Conservation (phyloP, 2,888 invertebrate genomes). For the Cataglyphis altisquamis region DNA sequence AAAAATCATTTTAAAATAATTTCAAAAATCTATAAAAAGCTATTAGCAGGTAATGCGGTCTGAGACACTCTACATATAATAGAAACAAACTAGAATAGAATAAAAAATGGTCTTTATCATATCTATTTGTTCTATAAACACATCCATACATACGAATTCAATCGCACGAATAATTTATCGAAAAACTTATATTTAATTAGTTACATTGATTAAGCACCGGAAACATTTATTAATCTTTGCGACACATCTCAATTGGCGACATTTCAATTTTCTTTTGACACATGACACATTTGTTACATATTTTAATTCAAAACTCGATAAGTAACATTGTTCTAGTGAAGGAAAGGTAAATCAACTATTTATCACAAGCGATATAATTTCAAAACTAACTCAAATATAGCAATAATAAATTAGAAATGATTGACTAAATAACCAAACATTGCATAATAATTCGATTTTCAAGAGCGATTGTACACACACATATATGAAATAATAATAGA, state of each 20-base stretch:
- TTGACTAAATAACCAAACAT: not conserved
- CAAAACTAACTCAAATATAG: not conserved
- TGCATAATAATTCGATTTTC: not conserved
- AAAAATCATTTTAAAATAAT: no score
- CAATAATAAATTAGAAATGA: not conserved
- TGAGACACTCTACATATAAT: no score
- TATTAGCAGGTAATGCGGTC: no score
- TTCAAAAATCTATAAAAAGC: no score
- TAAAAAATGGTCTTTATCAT: not conserved
- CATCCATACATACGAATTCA: not conserved
- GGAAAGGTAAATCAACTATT: not conserved
- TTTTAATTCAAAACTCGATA: conserved; percentile 14
- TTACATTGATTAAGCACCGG: conserved; percentile 59
- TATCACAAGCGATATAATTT: not conserved
- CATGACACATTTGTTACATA: conserved; percentile 11
- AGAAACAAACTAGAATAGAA: not conserved
- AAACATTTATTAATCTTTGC: conserved; percentile 62
- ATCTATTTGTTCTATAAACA: not conserved
- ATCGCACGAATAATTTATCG: conserved; percentile 36
- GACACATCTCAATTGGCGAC: conserved; percentile 41
- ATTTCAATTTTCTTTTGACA: conserved; percentile 46
- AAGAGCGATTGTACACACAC: not conserved
- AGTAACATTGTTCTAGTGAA: conserved; percentile 1
- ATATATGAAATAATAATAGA: not conserved
- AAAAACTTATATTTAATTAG: conserved; percentile 38